Percentiles rank a stretch among this genome's conserved stretches.
Evolutionary conservation across 2,888 invertebrate genomes (phyloP).

Genomic region (Charanyca ferruginea): DNA sequence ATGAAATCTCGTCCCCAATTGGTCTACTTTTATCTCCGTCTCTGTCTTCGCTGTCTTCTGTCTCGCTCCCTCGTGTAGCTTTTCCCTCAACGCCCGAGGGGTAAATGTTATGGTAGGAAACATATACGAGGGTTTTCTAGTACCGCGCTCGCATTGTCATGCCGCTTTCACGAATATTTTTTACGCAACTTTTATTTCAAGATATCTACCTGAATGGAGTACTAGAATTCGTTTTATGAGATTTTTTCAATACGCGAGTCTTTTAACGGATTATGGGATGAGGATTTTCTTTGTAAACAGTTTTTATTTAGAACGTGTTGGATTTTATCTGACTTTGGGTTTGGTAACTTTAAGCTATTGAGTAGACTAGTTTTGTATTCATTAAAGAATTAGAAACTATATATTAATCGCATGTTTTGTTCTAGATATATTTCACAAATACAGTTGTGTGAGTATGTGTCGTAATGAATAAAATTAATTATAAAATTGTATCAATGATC

Average conservation of each 20-base stretch:
- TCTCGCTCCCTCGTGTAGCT: slow-evolving; percentile 83
- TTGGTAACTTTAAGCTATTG: not conserved
- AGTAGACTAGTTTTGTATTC: not conserved
- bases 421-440: too few relatives aligned
- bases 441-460: too few relatives aligned
- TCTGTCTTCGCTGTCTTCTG: slow-evolving; percentile 62
- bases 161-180: slow-evolving; percentile 85
- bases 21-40: slow-evolving; percentile 74
- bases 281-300: slow-evolving; percentile 69
- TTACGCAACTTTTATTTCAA: slow-evolving; percentile 88
- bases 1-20: slow-evolving; percentile 72
- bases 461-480: too few relatives aligned
- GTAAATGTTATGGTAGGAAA: slow-evolving; percentile 91
- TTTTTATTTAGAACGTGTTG: slow-evolving; percentile 54
- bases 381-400: not conserved
- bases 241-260: slow-evolving; percentile 80
- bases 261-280: slow-evolving; percentile 84
- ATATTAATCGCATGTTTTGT: not conserved
- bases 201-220: slow-evolving; percentile 89
- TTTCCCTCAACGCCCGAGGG: slow-evolving; percentile 90
- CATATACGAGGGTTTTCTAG: slow-evolving; percentile 90
- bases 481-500: not conserved
- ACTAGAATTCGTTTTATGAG: slow-evolving; percentile 89
- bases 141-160: slow-evolving; percentile 85
- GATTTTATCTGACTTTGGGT: slow-evolving; percentile 36